Percentiles rank a stretch among this genome's conserved stretches.
These are phyloP conservation scores for Zaprionus inermis DNA, from an alignment of 1,140 invertebrate species.

Conservation along the genomic window DNA sequence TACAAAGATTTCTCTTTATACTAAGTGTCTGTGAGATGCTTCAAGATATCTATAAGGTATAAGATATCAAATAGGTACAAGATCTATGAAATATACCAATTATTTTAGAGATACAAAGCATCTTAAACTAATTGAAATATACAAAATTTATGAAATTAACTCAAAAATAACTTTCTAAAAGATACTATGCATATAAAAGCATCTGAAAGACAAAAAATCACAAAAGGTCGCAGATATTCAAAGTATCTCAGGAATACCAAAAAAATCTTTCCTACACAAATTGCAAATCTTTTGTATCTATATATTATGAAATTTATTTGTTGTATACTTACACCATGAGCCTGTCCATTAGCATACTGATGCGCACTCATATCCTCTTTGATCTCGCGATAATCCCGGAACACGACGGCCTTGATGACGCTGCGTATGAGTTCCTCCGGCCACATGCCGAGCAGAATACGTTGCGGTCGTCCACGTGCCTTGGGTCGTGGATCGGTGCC, in stretches of 20 bases:
- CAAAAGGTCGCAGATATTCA: too few species aligned
- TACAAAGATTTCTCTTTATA: neutral
- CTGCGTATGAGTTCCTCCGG: constrained; percentile 96
- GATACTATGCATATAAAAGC: neutral
- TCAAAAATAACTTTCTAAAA: neutral
- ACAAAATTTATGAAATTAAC: neutral
- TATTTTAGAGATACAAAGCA: neutral
- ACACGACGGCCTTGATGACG: constrained; percentile 95
- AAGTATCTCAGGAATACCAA: too few species aligned
- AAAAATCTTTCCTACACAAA: too few species aligned
- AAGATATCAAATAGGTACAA: neutral
- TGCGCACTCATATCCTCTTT: constrained; percentile 87
- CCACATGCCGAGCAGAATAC: constrained; percentile 95
- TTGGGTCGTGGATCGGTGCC: constrained; percentile 94
- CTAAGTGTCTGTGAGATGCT: neutral
- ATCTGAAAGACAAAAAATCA: too few species aligned
- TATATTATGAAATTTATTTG: neutral
- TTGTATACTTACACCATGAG: constrained; percentile 68
- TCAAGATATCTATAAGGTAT: neutral
- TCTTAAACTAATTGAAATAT: neutral
- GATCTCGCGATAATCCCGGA: constrained; percentile 91
- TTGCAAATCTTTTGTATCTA: too few species aligned
- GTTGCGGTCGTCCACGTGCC: constrained; percentile 93
- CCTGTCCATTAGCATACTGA: constrained; percentile 85
- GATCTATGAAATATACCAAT: neutral